Conservation (phyloP, 2,113 vertebrate genomes). For the Elephantulus edwardii region DNA sequence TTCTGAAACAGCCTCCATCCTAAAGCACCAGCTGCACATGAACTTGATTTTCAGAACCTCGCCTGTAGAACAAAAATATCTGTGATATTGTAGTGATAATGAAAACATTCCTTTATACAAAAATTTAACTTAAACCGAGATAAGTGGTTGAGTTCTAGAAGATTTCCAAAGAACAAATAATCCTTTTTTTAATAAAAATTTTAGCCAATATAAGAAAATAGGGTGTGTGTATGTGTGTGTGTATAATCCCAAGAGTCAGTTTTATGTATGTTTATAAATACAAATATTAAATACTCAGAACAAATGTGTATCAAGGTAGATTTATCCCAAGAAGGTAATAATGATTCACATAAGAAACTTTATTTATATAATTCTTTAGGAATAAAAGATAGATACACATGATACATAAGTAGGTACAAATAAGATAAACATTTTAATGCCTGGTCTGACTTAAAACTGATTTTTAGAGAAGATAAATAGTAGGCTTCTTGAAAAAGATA, state of each 20-base stretch:
- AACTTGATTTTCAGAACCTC: too few relatives aligned
- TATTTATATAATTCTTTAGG: not conserved
- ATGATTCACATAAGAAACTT: not conserved
- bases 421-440: not conserved
- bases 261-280: not conserved
- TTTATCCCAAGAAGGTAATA: not conserved
- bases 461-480: not conserved
- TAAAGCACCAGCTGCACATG: too few relatives aligned
- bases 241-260: not conserved
- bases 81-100: not conserved
- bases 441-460: not conserved
- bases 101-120: not conserved
- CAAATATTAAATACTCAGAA: not conserved
- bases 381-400: not conserved
- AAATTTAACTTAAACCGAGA: not conserved
- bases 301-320: not conserved
- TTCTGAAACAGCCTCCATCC: too few relatives aligned
- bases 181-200: not conserved
- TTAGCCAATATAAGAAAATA: not conserved
- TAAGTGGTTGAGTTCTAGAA: not conserved
- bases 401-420: not conserved
- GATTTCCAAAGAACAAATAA: not conserved
- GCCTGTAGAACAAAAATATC: too few relatives aligned
- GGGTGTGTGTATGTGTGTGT: not conserved
- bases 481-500: constrained; percentile 21